A percentile compares a stretch with the other conserved stretches of the same genome.
phyloP scores from a whole-genome alignment of 2,797 vertebrate genomes.

The Aselliscus stoliczkanus region DNA sequence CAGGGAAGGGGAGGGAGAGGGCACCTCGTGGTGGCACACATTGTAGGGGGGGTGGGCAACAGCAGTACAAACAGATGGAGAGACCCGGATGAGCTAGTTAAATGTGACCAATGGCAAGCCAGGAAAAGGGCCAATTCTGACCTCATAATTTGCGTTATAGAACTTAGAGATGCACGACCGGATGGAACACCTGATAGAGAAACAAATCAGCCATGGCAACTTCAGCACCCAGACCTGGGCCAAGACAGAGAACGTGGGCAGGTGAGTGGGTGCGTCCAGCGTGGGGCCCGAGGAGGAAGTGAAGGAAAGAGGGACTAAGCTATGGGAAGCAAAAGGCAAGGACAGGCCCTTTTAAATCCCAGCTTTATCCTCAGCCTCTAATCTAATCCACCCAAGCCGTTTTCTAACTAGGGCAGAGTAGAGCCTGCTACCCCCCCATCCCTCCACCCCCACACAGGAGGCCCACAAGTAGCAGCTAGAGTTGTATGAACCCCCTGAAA shows the following conservation, averaged over 20 bases:
- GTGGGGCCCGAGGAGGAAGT: neutral
- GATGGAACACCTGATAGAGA: conserved; percentile 91
- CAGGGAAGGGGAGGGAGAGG: no score
- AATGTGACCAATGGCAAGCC: fast-evolving
- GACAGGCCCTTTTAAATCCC: neutral
- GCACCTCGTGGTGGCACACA: fast-evolving
- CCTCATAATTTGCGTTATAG: conserved; percentile 69
- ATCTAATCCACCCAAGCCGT: neutral
- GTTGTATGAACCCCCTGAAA: neutral
- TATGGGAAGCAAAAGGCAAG: neutral
- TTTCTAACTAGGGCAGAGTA: neutral
- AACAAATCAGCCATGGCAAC: conserved; percentile 66
- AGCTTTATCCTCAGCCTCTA: neutral
- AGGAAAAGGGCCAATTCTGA: neutral
- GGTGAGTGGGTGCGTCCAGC: conserved; percentile 72
- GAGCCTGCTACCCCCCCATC: neutral
- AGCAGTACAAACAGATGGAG: neutral
- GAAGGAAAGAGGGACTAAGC: neutral
- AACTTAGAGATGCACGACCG: conserved; percentile 95
- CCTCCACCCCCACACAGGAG: neutral
- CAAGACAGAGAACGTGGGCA: conserved; percentile 80
- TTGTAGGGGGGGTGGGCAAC: neutral
- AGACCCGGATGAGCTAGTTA: neutral
- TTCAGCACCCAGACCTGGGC: conserved; percentile 69
- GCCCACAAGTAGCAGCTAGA: neutral